These are phyloP conservation scores for Aphidius gifuensis DNA, from an alignment of 1,140 invertebrate genomes.

Conservation along the genomic window DNA sequence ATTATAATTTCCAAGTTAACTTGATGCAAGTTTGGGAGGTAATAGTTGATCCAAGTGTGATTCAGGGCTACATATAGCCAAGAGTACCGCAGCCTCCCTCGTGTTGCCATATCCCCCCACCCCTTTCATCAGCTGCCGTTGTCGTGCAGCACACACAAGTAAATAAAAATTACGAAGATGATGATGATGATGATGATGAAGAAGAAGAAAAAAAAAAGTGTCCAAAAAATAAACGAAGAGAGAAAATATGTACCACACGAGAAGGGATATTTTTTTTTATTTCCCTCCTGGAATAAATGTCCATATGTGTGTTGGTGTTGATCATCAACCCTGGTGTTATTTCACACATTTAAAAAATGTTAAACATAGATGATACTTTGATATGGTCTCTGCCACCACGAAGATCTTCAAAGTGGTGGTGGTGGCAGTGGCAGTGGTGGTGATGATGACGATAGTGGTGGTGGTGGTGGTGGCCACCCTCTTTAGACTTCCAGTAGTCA, in stretches of 20 bases:
- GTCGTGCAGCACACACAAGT: conserved; percentile 15
- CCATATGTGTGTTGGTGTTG: too few species aligned
- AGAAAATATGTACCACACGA: too few species aligned
- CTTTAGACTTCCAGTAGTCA: background rate
- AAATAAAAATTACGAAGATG: conserved; percentile 5
- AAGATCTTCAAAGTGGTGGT: too few species aligned
- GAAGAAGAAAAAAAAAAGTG: background rate
- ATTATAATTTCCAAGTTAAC: conserved; percentile 1
- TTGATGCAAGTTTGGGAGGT: conserved; percentile 44
- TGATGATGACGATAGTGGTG: too few species aligned
- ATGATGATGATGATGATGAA: conserved; percentile 2
- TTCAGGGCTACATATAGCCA: conserved; percentile 55
- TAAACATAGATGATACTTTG: too few species aligned
- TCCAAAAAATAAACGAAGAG: too few species aligned
- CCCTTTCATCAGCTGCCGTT: conserved; percentile 28
- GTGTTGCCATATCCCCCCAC: conserved; percentile 31
- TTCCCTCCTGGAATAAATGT: too few species aligned
- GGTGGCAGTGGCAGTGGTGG: too few species aligned
- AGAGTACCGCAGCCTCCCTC: conserved; percentile 40
- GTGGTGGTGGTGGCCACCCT: conserved; percentile 14
- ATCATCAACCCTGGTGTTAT: too few species aligned
- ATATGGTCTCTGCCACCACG: too few species aligned
- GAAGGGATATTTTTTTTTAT: too few species aligned
- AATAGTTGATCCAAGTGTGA: conserved; percentile 50
- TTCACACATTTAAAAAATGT: too few species aligned